Evolutionary conservation across 2,797 vertebrate genomes (phyloP), one percentile per base, ranked within the genome.

Genomic region (Apogon talboti): DNA sequence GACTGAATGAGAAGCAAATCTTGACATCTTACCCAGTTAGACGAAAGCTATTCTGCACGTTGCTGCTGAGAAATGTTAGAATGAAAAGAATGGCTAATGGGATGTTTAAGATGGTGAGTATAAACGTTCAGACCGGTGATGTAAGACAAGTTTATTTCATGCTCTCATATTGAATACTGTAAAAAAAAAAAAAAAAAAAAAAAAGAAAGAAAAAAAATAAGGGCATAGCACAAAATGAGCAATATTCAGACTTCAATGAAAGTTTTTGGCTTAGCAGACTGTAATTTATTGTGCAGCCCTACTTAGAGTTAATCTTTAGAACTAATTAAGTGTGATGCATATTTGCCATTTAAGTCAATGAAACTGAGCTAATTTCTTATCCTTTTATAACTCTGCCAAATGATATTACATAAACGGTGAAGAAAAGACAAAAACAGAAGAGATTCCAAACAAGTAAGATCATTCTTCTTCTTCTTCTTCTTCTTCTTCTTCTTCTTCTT

Each of bases 281-380:
- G 38, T 68, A 50, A 74, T 83, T 87, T 81, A 79, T 61, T 78
- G 55, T 72, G 59, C 76, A 78, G 52, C 67, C 62, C 59, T 68
- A 60, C 76, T 87, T 66, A 42, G 51, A 85, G 68, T 84, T 84
- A 80, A 84, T 85, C 81, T 87, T 83, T 70, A 81, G 70, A 70
- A 67, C 79, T 84, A 85, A 86, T 89, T 87, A 83, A 83, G 67
- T 73, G 62, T 66, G 66, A 71, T 77, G 60, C 66, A 68, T 68
- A 75, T 78, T 77, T 79, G 52, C 65, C 43, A 54, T 61, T 71
- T 49, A 57, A 85, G 71, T 79, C 74, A 78, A 46, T 83, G 61
- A 65, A 76, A 82, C 57, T 59, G 63, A 86, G 75, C 82, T 79
- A 63, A 46, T 55, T 76, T 24, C 44, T 54, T 70, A 71, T 83